A percentile compares a stretch with the other conserved stretches of the same genome.
These are phyloP conservation scores for Micrasema minimum DNA, from an alignment of 1,140 invertebrate genomes.

Conservation along the genomic window DNA sequence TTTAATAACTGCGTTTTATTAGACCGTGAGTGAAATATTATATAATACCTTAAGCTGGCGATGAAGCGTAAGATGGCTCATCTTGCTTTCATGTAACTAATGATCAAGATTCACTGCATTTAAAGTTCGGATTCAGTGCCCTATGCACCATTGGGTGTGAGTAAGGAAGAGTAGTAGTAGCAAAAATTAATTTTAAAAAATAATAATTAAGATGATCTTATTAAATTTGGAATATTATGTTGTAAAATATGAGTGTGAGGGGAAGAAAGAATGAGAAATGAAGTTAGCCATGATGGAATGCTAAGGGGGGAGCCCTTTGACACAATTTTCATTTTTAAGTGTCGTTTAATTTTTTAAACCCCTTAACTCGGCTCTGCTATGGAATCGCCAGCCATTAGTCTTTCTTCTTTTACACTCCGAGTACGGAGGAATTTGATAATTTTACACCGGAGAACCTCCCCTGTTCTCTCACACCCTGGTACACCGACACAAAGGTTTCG, in stretches of 20 bases:
- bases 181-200: too few relatives aligned
- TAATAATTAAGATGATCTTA: too few relatives aligned
- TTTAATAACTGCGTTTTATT: too few relatives aligned
- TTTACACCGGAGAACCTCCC: conserved; percentile 1
- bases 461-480: neutral
- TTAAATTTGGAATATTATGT: neutral
- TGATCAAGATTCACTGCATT: too few relatives aligned
- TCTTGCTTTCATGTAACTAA: too few relatives aligned
- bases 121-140: too few relatives aligned
- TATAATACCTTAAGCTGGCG: too few relatives aligned
- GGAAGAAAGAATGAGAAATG: conserved; percentile 33
- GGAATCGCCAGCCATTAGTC: conserved; percentile 49
- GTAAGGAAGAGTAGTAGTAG: too few relatives aligned
- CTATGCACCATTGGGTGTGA: too few relatives aligned
- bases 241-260: conserved; percentile 8
- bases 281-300: conserved; percentile 46
- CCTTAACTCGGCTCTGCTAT: conserved; percentile 38
- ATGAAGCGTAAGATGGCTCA: too few relatives aligned
- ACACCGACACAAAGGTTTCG: neutral
- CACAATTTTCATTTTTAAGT: conserved; percentile 54
- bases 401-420: conserved; percentile 38
- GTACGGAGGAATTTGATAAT: conserved; percentile 9
- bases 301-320: conserved; percentile 47
- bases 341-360: conserved; percentile 51
- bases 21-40: too few relatives aligned